These are phyloP conservation scores for Ramphastos sulfuratus DNA, from an alignment of 2,113 vertebrate genomes.

Conservation along the genomic window DNA sequence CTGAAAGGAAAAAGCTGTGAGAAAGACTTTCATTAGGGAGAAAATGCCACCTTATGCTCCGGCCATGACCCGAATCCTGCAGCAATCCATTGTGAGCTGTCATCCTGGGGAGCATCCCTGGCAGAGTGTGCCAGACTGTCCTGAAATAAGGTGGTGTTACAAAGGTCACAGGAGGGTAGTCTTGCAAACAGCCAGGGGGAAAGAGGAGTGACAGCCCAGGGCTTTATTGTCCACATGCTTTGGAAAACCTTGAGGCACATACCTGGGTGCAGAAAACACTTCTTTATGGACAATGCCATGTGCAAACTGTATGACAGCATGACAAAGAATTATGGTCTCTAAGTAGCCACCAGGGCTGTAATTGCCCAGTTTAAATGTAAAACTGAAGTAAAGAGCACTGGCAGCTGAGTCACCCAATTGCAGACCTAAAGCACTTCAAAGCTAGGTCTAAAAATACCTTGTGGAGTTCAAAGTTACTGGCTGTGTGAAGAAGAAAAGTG, in stretches of 20 bases:
- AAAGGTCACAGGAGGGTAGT: background rate
- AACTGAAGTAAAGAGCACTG: conserved; percentile 19
- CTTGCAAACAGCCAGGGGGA: background rate
- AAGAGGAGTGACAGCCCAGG: background rate
- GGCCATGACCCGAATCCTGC: background rate
- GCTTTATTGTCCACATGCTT: background rate
- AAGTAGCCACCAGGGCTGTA: background rate
- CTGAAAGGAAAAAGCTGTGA: conserved; percentile 36
- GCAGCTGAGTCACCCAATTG: background rate
- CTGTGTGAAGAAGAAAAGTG: background rate
- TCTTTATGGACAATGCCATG: rapidly evolving
- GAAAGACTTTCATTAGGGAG: conserved; percentile 11
- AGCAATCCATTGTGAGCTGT: background rate
- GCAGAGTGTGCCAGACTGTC: background rate
- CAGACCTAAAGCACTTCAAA: conserved; percentile 2
- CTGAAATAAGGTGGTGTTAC: background rate
- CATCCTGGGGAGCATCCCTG: background rate
- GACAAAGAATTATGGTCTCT: background rate
- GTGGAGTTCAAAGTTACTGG: background rate
- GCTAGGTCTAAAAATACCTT: background rate
- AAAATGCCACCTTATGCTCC: background rate
- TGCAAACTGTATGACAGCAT: background rate
- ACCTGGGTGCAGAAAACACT: background rate
- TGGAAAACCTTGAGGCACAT: background rate
- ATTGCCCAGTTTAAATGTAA: background rate